Conservation (phyloP, 1,140 invertebrate genomes). For the Pristionchus pacificus region DNA sequence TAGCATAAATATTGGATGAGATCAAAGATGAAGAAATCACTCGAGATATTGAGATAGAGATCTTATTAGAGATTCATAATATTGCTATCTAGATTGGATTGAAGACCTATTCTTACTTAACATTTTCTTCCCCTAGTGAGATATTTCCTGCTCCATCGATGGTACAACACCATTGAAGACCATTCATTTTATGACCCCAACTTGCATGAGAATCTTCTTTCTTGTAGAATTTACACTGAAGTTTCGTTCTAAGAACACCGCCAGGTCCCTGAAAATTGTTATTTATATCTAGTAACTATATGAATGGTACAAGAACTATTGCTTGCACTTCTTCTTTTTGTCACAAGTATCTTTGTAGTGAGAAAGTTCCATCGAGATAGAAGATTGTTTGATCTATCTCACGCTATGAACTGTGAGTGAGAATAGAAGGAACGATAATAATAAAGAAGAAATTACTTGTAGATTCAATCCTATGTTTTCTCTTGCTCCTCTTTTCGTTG, state of each 20-base stretch:
- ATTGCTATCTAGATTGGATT: too few relatives aligned
- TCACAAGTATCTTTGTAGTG: too few relatives aligned
- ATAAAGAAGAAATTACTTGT: not conserved
- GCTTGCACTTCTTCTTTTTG: too few relatives aligned
- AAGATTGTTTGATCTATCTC: too few relatives aligned
- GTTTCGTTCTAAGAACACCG: not conserved
- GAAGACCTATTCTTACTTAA: not conserved
- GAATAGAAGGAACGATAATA: not conserved
- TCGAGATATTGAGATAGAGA: too few relatives aligned
- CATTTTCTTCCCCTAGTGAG: not conserved
- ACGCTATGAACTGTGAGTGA: too few relatives aligned
- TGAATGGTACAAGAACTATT: too few relatives aligned
- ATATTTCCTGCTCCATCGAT: not conserved
- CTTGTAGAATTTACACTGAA: constrained; percentile 1
- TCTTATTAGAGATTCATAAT: too few relatives aligned
- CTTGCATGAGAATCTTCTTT: not conserved
- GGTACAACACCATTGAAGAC: not conserved
- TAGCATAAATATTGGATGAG: too few relatives aligned
- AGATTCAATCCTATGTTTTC: not conserved
- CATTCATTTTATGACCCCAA: not conserved
- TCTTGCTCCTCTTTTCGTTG: not conserved
- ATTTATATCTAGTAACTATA: too few relatives aligned
- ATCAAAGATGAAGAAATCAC: too few relatives aligned
- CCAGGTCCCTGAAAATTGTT: not conserved
- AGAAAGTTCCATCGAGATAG: too few relatives aligned